Percentiles rank a stretch among this genome's conserved stretches.
Conservation (phyloP, 1,140 invertebrate genomes). For the Drosophila funebris region DNA sequence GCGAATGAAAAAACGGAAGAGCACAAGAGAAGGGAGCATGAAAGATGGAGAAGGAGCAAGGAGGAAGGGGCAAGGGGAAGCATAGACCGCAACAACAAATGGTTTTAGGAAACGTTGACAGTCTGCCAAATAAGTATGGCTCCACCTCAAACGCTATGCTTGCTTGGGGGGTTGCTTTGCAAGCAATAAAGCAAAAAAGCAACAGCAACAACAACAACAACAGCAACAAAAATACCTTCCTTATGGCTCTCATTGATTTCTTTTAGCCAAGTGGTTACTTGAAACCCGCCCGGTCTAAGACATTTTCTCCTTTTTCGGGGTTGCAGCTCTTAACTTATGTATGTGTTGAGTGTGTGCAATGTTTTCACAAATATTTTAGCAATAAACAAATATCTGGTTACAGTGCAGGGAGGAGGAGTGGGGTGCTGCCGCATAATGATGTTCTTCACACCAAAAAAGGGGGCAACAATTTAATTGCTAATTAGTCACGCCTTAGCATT, state of each 20-base stretch:
- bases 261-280: slow-evolving; percentile 27
- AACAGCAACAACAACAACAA: slow-evolving; percentile 3
- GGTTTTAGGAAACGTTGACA: slow-evolving; percentile 57
- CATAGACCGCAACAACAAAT: slow-evolving; percentile 58
- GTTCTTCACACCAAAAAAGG: slow-evolving; percentile 56
- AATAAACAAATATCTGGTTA: neutral
- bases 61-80: neutral
- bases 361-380: slow-evolving; percentile 64
- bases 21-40: too few species aligned
- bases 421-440: slow-evolving; percentile 21
- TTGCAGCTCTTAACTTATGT: slow-evolving; percentile 37
- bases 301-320: slow-evolving; percentile 11
- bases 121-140: slow-evolving; percentile 28
- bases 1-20: slow-evolving; percentile 32
- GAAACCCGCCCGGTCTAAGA: slow-evolving; percentile 23
- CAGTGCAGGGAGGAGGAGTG: too few species aligned
- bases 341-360: slow-evolving; percentile 28
- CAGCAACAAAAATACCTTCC: slow-evolving; percentile 1
- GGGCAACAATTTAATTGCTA: slow-evolving; percentile 61
- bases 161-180: slow-evolving; percentile 51
- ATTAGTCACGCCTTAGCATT: slow-evolving; percentile 66
- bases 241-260: slow-evolving; percentile 49
- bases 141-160: neutral
- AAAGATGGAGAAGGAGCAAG: neutral
- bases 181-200: neutral